Percentiles rank a stretch among this genome's conserved stretches.
phyloP scores from a whole-genome alignment of 2,888 invertebrate species.

The Xylota sylvarum region DNA sequence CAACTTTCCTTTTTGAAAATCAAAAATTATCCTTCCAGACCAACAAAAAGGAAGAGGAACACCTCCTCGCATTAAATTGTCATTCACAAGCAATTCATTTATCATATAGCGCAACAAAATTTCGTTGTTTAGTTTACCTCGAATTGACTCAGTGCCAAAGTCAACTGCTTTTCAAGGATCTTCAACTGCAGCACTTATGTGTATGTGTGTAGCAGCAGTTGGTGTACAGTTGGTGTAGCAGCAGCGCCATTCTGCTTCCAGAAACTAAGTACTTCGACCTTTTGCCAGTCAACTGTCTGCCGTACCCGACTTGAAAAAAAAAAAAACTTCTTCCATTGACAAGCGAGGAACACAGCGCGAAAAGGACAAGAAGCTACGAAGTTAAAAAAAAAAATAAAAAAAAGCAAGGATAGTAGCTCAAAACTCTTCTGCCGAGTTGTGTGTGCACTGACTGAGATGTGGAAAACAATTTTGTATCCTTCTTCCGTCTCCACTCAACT shows the following conservation, averaged over 20 bases:
- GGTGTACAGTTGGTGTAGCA: constrained; percentile 19
- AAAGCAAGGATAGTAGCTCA: constrained; percentile 41
- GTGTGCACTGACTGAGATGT: constrained; percentile 32
- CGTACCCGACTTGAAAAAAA: constrained; percentile 9
- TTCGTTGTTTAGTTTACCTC: constrained; percentile 21
- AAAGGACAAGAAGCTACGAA: constrained; percentile 4
- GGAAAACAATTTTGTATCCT: constrained; percentile 38
- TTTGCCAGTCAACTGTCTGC: constrained; percentile 58
- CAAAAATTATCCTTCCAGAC: not conserved
- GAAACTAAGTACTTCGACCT: constrained; percentile 50
- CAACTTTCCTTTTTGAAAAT: constrained; percentile 37
- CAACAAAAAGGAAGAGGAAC: not conserved
- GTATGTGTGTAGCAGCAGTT: constrained; percentile 20
- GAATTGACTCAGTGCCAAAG: constrained; percentile 56
- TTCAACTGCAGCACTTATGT: constrained; percentile 46
- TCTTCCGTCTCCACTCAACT: constrained; percentile 36
- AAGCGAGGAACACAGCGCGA: constrained; percentile 2
- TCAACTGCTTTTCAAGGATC: constrained; percentile 59
- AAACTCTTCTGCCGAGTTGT: constrained; percentile 11
- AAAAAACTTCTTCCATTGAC: constrained; percentile 31
- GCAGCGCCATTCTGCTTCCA: not conserved
- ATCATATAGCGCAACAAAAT: constrained; percentile 50
- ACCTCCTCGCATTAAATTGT: constrained; percentile 47
- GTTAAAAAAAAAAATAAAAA: constrained; percentile 1
- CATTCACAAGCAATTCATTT: constrained; percentile 59